Base-by-base conservation (phyloP, 2,888 invertebrate species). In the Diarsia mendica region DNA sequence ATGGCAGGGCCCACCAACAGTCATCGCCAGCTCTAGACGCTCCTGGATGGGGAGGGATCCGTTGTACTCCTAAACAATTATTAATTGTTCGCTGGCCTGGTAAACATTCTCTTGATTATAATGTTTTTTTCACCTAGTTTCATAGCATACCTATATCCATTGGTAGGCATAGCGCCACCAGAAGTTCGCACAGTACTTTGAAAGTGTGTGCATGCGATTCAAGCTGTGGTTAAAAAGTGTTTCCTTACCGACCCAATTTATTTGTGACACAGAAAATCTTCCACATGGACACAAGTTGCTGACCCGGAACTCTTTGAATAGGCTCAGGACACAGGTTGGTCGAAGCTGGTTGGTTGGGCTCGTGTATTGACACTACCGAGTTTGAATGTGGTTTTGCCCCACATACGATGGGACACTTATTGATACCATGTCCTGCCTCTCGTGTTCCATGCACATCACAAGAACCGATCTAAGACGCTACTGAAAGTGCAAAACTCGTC, bases 41-140 rank as follows among this genome's bases (percentile, higher is more conserved):
- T 0, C 87, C 91, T 0, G 90, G 89, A 3, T 94, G 93, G 92
- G 91, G 93, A 92, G 91, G 90, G 3, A 91, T 94, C 6, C 88
- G 89, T 39, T 92, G 91, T 75, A 67, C 90, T 6, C 87, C 92
- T 28, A 94, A 92, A 68, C 89, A 88, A 46, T 87, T 92, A 0
- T 93, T 94, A 92, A 82, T 89, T 39, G 88, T 91, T 60, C 92
- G 94, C 46, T 95, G 94, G 94, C 95, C 96, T 60, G 96, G 96
- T 96, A 77, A 88, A 87, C 73, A 68, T 39, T 66, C 8, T 11
- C 6, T 46, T 60, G 0, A n/a, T 64, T 49, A 28, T 18, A 23
- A 9, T 44, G 69, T 63, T 28, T 5, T n/a, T 44, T 44, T 6
- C 23, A 39, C n/a, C 13, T 0, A 3, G 13, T 63, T n/a, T 8